Evolutionary conservation across 2,113 vertebrate species (phyloP).

Genomic region (Erinaceus europaeus): DNA sequence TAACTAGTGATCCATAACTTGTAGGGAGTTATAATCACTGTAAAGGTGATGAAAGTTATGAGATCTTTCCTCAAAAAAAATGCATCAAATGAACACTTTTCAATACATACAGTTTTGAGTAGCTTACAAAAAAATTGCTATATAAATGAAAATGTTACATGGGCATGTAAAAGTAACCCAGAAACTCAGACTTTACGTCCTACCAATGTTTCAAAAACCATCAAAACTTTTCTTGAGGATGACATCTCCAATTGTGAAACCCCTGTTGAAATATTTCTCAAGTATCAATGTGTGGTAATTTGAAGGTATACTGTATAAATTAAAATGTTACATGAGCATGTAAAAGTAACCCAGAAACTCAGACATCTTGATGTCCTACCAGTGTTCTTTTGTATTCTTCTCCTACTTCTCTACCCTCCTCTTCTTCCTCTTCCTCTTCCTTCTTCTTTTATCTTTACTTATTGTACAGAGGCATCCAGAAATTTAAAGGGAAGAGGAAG

Average conservation of each 20-base stretch:
- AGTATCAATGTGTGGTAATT: neutral
- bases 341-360: neutral
- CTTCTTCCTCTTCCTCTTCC: neutral
- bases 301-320: neutral
- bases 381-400: neutral
- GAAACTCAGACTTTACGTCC: neutral
- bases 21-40: neutral
- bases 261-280: neutral
- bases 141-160: neutral
- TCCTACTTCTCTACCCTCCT: neutral
- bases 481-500: too few relatives aligned
- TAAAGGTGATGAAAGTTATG: neutral
- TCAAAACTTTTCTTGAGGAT: neutral
- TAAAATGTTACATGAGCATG: neutral
- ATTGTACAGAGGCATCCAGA: too few relatives aligned
- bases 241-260: neutral
- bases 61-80: neutral
- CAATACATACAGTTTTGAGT: too few relatives aligned
- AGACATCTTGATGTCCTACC: neutral
- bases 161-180: neutral
- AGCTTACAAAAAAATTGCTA: too few relatives aligned
- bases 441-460: too few relatives aligned
- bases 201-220: neutral
- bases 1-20: neutral
- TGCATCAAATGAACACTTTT: fast-evolving